phyloP scores from a whole-genome alignment of 1,140 invertebrate species.

The Brachionus calyciflorus region DNA sequence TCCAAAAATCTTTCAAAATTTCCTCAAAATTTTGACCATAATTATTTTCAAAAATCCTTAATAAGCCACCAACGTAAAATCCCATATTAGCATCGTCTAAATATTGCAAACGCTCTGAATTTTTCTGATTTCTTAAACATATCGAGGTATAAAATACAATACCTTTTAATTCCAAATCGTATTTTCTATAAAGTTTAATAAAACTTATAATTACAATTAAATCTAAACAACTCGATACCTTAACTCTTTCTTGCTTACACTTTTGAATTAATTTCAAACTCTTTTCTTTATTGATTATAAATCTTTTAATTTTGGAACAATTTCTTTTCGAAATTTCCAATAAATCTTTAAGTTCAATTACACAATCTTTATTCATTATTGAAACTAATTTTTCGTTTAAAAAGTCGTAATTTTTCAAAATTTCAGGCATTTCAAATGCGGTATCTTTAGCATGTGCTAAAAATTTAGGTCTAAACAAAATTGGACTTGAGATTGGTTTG shows the following conservation, averaged over 20 bases:
- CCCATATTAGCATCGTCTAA: background rate
- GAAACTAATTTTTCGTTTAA: background rate
- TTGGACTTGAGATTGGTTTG: no score
- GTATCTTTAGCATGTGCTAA: background rate
- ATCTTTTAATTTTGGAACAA: background rate
- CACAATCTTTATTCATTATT: background rate
- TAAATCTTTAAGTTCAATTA: background rate
- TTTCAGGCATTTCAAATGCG: background rate
- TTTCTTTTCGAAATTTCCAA: background rate
- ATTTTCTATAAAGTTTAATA: background rate
- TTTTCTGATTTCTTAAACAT: background rate
- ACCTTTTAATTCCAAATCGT: background rate
- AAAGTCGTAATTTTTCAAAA: background rate
- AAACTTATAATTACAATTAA: conserved; percentile 4
- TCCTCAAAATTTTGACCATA: background rate
- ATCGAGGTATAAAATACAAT: background rate
- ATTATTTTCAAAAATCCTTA: background rate
- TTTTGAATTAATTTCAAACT: background rate
- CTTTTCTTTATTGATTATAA: background rate
- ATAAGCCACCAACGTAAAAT: background rate
- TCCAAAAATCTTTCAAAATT: conserved; percentile 1
- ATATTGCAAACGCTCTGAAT: background rate
- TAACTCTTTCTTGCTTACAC: background rate
- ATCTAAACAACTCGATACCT: background rate
- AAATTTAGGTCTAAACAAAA: no score